These are phyloP conservation scores for Calypte anna DNA, from an alignment of 2,113 vertebrate species.

Conservation along the genomic window DNA sequence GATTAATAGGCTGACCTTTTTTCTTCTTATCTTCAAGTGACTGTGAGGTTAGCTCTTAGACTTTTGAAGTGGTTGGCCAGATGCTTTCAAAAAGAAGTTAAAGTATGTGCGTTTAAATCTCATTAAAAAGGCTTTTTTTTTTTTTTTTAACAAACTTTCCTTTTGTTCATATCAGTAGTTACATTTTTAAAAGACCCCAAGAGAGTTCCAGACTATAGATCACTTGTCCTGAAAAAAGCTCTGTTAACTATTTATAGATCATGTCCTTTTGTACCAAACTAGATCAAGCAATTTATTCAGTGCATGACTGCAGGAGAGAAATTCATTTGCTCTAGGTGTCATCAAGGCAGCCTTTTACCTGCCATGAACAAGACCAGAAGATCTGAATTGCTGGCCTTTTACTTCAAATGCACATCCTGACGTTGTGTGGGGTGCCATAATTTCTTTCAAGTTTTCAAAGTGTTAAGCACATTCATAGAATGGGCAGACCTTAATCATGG, in stretches of 20 bases:
- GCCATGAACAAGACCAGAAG: constrained; percentile 61
- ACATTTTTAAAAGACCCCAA: constrained; percentile 68
- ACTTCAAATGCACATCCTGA: constrained; percentile 62
- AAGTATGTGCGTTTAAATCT: constrained; percentile 57
- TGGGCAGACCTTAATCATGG: constrained; percentile 17
- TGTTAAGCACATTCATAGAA: constrained; percentile 50
- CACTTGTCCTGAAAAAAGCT: constrained; percentile 63
- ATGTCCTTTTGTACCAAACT: constrained; percentile 63
- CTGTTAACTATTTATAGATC: constrained; percentile 72
- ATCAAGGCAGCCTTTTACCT: constrained; percentile 70
- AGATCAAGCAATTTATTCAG: constrained; percentile 69
- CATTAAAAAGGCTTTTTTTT: constrained; percentile 50
- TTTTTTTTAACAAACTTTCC: constrained; percentile 53
- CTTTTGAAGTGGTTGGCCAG: constrained; percentile 59
- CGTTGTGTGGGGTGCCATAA: constrained; percentile 30
- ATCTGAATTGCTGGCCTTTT: constrained; percentile 55
- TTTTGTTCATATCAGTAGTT: constrained; percentile 69
- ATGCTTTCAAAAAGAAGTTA: constrained; percentile 66
- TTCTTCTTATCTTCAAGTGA: constrained; percentile 16
- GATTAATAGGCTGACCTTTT: neutral
- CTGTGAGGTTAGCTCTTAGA: constrained; percentile 37
- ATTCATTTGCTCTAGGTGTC: constrained; percentile 67
- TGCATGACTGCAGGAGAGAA: constrained; percentile 62
- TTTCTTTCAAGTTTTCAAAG: constrained; percentile 65
- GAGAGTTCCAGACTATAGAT: constrained; percentile 59